Evolutionary conservation across 2,113 vertebrate genomes (phyloP).

Genomic region (Periophthalmodon schlosseri): DNA sequence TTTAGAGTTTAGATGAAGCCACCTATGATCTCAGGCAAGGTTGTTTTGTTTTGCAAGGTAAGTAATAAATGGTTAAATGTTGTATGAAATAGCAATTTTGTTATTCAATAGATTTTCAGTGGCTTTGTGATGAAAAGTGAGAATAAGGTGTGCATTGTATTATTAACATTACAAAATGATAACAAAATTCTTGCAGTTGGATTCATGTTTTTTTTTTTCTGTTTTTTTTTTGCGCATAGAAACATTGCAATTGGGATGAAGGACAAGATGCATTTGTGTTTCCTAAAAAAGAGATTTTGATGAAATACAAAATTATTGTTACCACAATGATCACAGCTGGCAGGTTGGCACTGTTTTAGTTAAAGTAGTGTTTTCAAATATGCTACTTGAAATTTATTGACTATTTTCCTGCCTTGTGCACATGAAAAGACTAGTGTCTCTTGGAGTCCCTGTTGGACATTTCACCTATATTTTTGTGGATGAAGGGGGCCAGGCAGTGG

Average conservation of each 20-base stretch:
- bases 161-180: not conserved
- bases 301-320: slow-evolving; percentile 79
- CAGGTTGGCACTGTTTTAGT: slow-evolving; percentile 71
- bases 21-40: not conserved
- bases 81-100: not conserved
- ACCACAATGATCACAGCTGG: slow-evolving; percentile 89
- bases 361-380: not conserved
- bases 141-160: not conserved
- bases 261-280: slow-evolving; percentile 65
- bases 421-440: slow-evolving; percentile 81
- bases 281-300: slow-evolving; percentile 73
- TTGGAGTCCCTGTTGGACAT: slow-evolving; percentile 78
- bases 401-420: slow-evolving; percentile 1
- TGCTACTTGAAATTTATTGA: not conserved
- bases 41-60: not conserved
- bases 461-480: slow-evolving; percentile 94
- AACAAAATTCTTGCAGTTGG: not conserved
- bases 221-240: slow-evolving; percentile 42
- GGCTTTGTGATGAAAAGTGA: not conserved
- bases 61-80: not conserved
- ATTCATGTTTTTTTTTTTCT: not conserved
- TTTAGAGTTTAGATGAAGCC: not conserved
- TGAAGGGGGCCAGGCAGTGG: slow-evolving; percentile 86
- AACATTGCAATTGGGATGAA: slow-evolving; percentile 85
- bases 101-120: not conserved